Evolutionary conservation across 2,888 invertebrate genomes (phyloP), one percentile per base, ranked within the genome.

Genomic region (Oxystoma pomonae): DNA sequence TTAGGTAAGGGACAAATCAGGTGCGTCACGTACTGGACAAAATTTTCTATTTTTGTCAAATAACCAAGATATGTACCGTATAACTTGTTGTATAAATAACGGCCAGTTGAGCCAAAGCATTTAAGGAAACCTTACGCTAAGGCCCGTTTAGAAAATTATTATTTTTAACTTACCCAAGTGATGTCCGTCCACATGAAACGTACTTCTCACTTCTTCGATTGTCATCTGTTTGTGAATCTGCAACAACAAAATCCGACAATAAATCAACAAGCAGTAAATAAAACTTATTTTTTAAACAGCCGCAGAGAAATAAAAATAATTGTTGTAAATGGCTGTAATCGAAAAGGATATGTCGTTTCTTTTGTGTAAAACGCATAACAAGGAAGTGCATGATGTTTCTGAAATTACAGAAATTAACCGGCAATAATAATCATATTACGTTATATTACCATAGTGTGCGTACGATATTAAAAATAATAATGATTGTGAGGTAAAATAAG

Each of bases 171-270:
- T 73, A 81, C 80, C 91, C 78, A 87, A 83, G 73, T 87, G 85
- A 79, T 88, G 87, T 74, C 86, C 85, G 65, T 91, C 90, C 72
- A 93, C 91, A 81, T 94, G 93, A 82, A 95, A 95, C 69, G 94
- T 87, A 76, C 86, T 87, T 78, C 86, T 85, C 76, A 94, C 83
- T 82, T 95, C 94, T 67, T 91, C 90, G 76, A 86, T 81, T 71
- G 91, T 90, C 94, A 95, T 94, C 78, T 90, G 90, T 83, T 90
- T 90, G 85, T 95, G 94, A 77, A 94, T 86, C 94, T 94, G 89
- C 59, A 87, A 88, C 78, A 77, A 79, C n/a, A 35, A 35, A 35
- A 35, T 3, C 3, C 12, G 12, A 35, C 12, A 35, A 35, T 35
- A 7, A 35, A 35, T 35, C 35, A 35, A 35, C 3, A 35, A 35